A percentile compares a stretch with the other conserved stretches of the same genome.
Conservation (phyloP, 2,888 invertebrate species). For the Amaurobius ferox region DNA sequence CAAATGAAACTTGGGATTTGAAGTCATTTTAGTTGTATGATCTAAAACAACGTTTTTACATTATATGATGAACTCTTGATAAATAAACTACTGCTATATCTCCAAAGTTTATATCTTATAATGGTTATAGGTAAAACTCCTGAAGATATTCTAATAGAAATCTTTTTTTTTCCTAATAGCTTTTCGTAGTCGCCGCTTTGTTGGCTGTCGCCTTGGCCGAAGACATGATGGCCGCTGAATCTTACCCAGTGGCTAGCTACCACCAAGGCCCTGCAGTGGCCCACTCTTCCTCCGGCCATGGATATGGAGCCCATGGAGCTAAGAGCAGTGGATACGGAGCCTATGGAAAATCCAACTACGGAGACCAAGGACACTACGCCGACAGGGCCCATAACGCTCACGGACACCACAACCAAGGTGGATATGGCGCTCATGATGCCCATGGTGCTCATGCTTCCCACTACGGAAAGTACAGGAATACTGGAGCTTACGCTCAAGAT, state of each 20-base stretch:
- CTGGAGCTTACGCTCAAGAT: constrained; percentile 65
- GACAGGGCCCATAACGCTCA: constrained; percentile 60
- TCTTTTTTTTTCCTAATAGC: not conserved
- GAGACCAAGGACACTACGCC: constrained; percentile 66
- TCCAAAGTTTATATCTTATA: too few relatives aligned
- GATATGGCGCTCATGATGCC: constrained; percentile 43
- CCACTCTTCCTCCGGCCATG: constrained; percentile 52
- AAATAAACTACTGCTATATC: too few relatives aligned
- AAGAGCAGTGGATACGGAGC: constrained; percentile 49
- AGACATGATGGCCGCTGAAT: constrained; percentile 62
- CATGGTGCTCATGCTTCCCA: constrained; percentile 59
- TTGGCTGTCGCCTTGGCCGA: constrained; percentile 54
- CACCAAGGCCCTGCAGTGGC: constrained; percentile 48
- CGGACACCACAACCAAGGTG: constrained; percentile 66
- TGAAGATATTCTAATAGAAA: too few relatives aligned
- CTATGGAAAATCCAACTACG: constrained; percentile 54
- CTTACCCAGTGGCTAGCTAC: constrained; percentile 57
- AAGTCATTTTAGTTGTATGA: too few relatives aligned
- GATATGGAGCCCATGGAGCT: constrained; percentile 60
- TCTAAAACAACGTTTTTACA: too few relatives aligned
- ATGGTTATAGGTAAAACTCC: too few relatives aligned
- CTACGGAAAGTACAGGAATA: constrained; percentile 60
- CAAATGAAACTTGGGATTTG: too few relatives aligned
- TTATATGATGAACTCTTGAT: too few relatives aligned
- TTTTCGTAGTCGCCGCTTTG: constrained; percentile 40